Evolutionary conservation across 2,797 vertebrate species (phyloP).

Genomic region (Euphonia xanthogaster): DNA sequence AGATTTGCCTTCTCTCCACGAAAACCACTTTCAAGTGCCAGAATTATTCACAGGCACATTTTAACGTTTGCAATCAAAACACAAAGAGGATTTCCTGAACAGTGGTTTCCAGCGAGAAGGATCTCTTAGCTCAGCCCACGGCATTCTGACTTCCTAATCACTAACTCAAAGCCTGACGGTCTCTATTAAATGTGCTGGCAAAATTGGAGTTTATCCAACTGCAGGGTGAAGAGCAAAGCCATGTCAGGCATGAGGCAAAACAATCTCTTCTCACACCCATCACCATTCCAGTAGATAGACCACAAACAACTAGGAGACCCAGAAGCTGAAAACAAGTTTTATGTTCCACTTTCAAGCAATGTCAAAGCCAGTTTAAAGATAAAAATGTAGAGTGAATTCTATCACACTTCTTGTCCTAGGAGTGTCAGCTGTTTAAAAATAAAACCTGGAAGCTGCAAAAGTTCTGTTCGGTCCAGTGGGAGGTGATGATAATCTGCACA

Average conservation of each 20-base stretch:
- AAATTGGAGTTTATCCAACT: background rate
- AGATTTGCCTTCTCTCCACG: background rate
- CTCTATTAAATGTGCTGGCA: background rate
- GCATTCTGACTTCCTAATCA: background rate
- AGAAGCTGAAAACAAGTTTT: background rate
- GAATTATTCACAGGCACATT: background rate
- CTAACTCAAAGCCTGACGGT: background rate
- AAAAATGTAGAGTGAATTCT: background rate
- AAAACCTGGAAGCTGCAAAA: constrained; percentile 28
- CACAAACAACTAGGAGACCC: background rate
- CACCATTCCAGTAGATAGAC: background rate
- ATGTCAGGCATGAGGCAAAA: background rate
- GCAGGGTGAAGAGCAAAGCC: background rate
- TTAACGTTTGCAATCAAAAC: background rate
- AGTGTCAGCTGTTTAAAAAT: constrained; percentile 20
- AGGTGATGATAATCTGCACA: constrained; percentile 15
- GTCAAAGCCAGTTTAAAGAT: background rate
- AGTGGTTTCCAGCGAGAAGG: background rate
- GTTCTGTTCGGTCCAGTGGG: background rate
- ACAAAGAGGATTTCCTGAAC: background rate
- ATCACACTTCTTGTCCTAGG: background rate
- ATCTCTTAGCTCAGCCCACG: background rate
- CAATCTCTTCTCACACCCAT: background rate
- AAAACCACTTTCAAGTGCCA: background rate
- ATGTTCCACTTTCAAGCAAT: background rate